Evolutionary conservation across 2,797 vertebrate species (phyloP).

Genomic region (Rachycentron canadum): DNA sequence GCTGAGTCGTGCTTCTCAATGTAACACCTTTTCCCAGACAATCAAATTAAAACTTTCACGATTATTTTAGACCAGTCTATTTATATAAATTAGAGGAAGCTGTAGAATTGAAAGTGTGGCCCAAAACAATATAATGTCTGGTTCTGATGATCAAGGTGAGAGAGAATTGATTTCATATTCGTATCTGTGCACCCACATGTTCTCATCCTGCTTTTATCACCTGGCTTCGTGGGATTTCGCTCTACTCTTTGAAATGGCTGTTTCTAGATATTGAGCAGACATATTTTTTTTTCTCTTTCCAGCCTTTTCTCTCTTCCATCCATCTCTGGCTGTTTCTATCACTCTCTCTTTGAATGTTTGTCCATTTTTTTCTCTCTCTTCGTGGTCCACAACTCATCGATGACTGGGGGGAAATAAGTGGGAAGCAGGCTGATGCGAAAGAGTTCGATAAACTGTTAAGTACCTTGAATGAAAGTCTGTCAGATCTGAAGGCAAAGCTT

Average conservation of each 20-base stretch:
- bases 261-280: constrained; percentile 8
- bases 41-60: background rate
- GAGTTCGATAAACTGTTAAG: background rate
- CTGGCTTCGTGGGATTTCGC: constrained; percentile 20
- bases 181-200: background rate
- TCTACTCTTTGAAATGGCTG: constrained; percentile 43
- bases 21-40: background rate
- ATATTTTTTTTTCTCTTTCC: constrained; percentile 22
- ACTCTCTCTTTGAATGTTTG: constrained; percentile 5
- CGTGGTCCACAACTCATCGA: background rate
- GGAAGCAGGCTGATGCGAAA: background rate
- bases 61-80: background rate
- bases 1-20: background rate
- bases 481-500: constrained; percentile 10
- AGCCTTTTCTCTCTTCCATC: constrained; percentile 15
- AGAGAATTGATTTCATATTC: constrained; percentile 34
- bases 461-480: constrained; percentile 1
- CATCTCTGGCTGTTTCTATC: constrained; percentile 4
- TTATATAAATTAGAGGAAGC: background rate
- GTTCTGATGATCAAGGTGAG: constrained; percentile 9
- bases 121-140: background rate
- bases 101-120: background rate
- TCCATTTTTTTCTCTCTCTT: constrained; percentile 15
- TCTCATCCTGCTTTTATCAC: constrained; percentile 49
- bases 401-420: background rate